These are phyloP conservation scores for Drosophila antonietae DNA, from an alignment of 2,888 invertebrate genomes.

Conservation along the genomic window DNA sequence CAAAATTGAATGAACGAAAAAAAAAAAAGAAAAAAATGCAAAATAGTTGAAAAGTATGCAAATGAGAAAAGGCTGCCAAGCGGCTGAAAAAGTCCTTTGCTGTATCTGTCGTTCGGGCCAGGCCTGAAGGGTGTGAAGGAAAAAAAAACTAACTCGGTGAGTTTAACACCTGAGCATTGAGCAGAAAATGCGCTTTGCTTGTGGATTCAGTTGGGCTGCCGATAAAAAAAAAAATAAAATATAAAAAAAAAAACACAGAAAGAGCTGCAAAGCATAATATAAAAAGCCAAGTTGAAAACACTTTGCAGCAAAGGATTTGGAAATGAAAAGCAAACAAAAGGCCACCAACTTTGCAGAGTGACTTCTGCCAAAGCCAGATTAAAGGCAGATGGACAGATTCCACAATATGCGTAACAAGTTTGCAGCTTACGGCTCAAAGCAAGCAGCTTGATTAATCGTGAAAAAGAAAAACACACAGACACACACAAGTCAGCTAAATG, in stretches of 20 bases:
- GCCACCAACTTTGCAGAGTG: conserved; percentile 57
- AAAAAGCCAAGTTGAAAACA: conserved; percentile 73
- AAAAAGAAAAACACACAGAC: not conserved
- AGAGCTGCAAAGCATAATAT: conserved; percentile 43
- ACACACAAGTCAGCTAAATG: conserved; percentile 21
- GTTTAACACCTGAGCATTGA: conserved; percentile 69
- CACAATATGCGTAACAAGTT: conserved; percentile 60
- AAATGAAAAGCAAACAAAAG: conserved; percentile 69
- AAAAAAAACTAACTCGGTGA: conserved; percentile 55
- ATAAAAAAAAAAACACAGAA: conserved; percentile 24
- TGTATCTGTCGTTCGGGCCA: conserved; percentile 22
- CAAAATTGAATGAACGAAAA: conserved; percentile 16
- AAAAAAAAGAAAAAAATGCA: conserved; percentile 40
- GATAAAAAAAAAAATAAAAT: conserved; percentile 36
- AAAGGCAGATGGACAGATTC: conserved; percentile 43
- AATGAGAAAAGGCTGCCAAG: conserved; percentile 58
- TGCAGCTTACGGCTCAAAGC: conserved; percentile 15
- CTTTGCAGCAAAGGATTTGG: conserved; percentile 68
- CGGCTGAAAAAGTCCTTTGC: conserved; percentile 42
- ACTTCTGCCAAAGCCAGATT: conserved; percentile 61
- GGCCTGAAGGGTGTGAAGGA: conserved; percentile 30
- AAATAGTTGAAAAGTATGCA: conserved; percentile 76
- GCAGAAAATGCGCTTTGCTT: conserved; percentile 70
- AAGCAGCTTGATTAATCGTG: conserved; percentile 44
- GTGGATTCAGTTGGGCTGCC: conserved; percentile 45